Evolutionary conservation across 2,888 invertebrate species (phyloP).

Genomic region (Neoaliturus tenellus): DNA sequence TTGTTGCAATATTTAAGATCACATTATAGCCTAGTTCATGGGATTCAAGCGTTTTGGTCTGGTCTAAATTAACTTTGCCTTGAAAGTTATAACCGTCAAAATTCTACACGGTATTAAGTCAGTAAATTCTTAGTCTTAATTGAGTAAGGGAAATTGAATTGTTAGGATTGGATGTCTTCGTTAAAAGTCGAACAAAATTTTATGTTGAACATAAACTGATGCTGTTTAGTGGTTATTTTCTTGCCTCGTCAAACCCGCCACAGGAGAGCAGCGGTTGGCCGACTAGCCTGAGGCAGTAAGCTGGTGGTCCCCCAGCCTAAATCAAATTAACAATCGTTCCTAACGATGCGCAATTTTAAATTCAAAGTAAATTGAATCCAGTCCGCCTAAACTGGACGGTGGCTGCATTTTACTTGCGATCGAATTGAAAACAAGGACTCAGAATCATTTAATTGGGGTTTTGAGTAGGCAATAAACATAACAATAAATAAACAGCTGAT

Average conservation of each 20-base stretch:
- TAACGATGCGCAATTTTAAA: slow-evolving; percentile 39
- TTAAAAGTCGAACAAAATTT: too few species aligned
- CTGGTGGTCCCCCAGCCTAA: slow-evolving; percentile 20
- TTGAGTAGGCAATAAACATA: slow-evolving; percentile 30
- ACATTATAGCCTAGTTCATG: too few species aligned
- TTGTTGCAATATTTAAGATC: too few species aligned
- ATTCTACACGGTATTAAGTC: too few species aligned
- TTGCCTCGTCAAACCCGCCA: background rate
- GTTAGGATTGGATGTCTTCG: too few species aligned
- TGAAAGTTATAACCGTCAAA: too few species aligned
- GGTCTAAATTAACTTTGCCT: too few species aligned
- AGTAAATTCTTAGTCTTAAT: too few species aligned
- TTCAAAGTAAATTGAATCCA: slow-evolving; percentile 37
- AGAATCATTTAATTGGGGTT: slow-evolving; percentile 20
- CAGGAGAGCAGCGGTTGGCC: background rate
- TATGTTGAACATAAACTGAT: too few species aligned
- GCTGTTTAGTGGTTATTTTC: too few species aligned
- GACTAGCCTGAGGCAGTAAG: background rate
- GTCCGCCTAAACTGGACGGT: slow-evolving; percentile 26
- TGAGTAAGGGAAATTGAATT: too few species aligned
- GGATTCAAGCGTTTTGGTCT: too few species aligned
- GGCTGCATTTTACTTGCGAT: slow-evolving; percentile 7
- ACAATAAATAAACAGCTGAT: slow-evolving; percentile 43
- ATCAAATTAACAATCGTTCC: slow-evolving; percentile 29
- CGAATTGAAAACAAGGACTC: slow-evolving; percentile 9